Conservation (phyloP, 2,888 invertebrate species). For the Laothoe populi region DNA sequence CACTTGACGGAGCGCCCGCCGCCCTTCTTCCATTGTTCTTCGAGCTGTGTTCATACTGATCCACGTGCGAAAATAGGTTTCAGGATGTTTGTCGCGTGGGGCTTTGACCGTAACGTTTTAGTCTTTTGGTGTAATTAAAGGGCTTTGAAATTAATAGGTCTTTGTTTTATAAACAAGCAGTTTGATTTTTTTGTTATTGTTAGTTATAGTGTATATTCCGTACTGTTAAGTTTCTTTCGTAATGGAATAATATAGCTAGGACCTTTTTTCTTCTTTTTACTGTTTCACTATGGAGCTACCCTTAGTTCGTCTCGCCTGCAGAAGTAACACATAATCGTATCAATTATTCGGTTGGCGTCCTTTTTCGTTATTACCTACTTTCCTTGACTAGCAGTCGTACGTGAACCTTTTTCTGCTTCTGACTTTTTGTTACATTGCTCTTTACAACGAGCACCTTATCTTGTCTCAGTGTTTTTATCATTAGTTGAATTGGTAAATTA, state of each 20-base stretch:
- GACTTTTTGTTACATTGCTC: conserved; percentile 47
- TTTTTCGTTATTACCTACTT: conserved; percentile 73
- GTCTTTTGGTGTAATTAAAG: background rate
- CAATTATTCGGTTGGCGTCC: conserved; percentile 81
- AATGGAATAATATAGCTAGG: background rate
- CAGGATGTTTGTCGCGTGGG: conserved; percentile 37
- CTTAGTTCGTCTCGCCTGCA: conserved; percentile 53
- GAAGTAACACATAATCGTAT: conserved; percentile 78
- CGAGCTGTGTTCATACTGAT: conserved; percentile 62
- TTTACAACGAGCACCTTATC: background rate
- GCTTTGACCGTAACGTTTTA: conserved; percentile 27
- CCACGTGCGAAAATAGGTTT: conserved; percentile 53
- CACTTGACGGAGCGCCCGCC: conserved; percentile 78
- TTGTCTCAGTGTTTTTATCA: background rate
- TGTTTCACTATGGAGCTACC: conserved; percentile 34
- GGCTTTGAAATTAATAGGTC: background rate
- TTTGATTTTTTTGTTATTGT: too few relatives aligned
- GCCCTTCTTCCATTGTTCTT: conserved; percentile 80
- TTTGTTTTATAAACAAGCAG: background rate
- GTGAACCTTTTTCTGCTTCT: conserved; percentile 55
- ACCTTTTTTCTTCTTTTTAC: background rate
- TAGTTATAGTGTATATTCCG: too few relatives aligned
- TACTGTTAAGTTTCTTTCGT: background rate
- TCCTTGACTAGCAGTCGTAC: conserved; percentile 59
- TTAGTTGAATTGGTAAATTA: background rate